A percentile compares a stretch with the other conserved stretches of the same genome.
Conservation (phyloP, 2,113 vertebrate genomes). For the Larimichthys crocea region DNA sequence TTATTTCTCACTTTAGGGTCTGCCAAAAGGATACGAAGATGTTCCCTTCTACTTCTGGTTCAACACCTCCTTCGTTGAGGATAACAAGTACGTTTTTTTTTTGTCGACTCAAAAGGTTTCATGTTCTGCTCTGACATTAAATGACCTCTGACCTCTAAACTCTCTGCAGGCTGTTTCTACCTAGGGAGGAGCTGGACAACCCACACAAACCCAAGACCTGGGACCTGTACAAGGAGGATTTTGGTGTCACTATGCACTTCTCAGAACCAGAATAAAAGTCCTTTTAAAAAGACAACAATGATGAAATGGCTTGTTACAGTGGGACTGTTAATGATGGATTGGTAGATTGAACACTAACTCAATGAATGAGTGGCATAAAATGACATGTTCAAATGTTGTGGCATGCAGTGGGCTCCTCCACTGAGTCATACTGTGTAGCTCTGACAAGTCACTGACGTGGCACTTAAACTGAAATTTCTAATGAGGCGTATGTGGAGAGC, state of each 20-base stretch:
- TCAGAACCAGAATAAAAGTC: slow-evolving; percentile 66
- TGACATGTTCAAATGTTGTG: neutral
- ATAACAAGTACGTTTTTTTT: slow-evolving; percentile 86
- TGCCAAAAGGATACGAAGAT: slow-evolving; percentile 92
- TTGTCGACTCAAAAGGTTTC: neutral
- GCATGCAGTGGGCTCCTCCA: too few relatives aligned
- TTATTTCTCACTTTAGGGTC: slow-evolving; percentile 77
- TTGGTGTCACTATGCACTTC: slow-evolving; percentile 91
- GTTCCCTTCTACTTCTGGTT: slow-evolving; percentile 98
- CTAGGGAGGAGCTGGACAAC: slow-evolving; percentile 94
- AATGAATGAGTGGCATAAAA: neutral
- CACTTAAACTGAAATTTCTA: slow-evolving; percentile 11
- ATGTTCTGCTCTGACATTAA: neutral
- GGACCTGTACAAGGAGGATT: slow-evolving; percentile 90
- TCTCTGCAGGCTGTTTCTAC: slow-evolving; percentile 88
- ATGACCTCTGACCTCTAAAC: neutral
- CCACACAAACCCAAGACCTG: slow-evolving; percentile 93
- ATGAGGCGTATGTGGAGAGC: neutral
- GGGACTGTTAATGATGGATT: neutral
- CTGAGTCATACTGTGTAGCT: neutral
- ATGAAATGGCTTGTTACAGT: neutral
- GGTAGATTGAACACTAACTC: slow-evolving; percentile 24
- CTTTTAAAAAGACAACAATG: neutral
- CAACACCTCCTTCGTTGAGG: slow-evolving; percentile 91
- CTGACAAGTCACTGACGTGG: neutral